phyloP scores from a whole-genome alignment of 2,113 vertebrate genomes.

The Leucopsar rothschildi region DNA sequence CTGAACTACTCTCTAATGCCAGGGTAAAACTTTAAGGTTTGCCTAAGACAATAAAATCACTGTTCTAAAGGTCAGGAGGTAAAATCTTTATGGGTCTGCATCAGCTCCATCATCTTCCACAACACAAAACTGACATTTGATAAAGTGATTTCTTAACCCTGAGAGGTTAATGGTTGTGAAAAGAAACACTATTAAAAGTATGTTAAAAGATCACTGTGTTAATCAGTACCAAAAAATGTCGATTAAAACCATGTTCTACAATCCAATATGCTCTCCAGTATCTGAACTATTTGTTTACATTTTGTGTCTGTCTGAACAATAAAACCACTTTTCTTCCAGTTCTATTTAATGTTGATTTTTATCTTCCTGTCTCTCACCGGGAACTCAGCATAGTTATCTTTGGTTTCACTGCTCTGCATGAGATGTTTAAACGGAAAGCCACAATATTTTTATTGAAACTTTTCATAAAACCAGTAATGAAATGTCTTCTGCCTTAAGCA shows the following conservation, averaged over 20 bases:
- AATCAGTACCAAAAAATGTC: background rate
- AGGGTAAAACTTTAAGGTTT: background rate
- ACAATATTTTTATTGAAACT: slow-evolving; percentile 40
- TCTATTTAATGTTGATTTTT: slow-evolving; percentile 18
- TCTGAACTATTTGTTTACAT: background rate
- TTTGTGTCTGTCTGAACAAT: background rate
- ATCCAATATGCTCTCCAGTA: background rate
- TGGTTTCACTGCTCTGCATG: slow-evolving; percentile 28
- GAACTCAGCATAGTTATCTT: slow-evolving; percentile 17
- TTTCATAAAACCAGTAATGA: slow-evolving; percentile 17
- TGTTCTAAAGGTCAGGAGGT: background rate
- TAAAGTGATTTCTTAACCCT: background rate
- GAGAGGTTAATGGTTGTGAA: background rate
- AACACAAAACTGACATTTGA: background rate
- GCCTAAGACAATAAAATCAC: background rate
- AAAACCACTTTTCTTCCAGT: background rate
- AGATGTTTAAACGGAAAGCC: slow-evolving; percentile 36
- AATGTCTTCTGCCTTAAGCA: background rate
- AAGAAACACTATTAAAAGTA: background rate
- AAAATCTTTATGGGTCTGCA: background rate
- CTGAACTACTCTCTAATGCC: background rate
- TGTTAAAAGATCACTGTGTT: background rate
- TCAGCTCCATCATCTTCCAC: background rate
- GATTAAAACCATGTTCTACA: background rate
- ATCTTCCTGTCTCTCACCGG: background rate